phyloP scores from a whole-genome alignment of 2,888 invertebrate species.

The Tromatobia lineatoria region DNA sequence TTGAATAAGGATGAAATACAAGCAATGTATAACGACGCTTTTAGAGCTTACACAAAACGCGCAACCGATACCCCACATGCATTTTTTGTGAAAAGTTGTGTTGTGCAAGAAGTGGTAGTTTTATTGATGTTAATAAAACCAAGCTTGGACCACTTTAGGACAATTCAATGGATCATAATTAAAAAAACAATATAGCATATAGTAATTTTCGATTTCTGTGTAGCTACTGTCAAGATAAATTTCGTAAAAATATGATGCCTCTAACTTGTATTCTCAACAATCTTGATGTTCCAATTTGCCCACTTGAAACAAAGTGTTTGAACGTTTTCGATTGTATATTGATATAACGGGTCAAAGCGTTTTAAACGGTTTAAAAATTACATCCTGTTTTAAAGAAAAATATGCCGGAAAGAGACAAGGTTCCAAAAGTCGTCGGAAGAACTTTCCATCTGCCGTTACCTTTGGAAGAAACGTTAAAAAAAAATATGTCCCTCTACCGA shows the following conservation, averaged over 20 bases:
- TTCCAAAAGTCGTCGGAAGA: conserved; percentile 76
- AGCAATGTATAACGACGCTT: conserved; percentile 32
- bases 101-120: conserved; percentile 37
- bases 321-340: conserved; percentile 75
- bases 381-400: conserved; percentile 77
- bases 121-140: conserved; percentile 8
- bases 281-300: conserved; percentile 60
- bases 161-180: background rate
- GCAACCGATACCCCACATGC: conserved; percentile 61
- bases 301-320: conserved; percentile 66
- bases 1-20: conserved; percentile 58
- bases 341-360: conserved; percentile 79
- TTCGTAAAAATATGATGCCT: conserved; percentile 71
- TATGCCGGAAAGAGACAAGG: conserved; percentile 74
- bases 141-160: conserved; percentile 17
- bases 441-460: too few relatives aligned
- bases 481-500: conserved; percentile 77
- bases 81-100: conserved; percentile 69
- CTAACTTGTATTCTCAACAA: conserved; percentile 74
- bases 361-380: conserved; percentile 78
- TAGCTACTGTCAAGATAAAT: too few relatives aligned
- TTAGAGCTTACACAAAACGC: conserved; percentile 54
- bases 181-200: background rate
- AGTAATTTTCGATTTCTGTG: conserved; percentile 60
- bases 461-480: conserved; percentile 77